Evolutionary conservation across 2,888 invertebrate species (phyloP), one percentile per base, ranked within the genome.

Genomic region (Himalopsyche tibetana): DNA sequence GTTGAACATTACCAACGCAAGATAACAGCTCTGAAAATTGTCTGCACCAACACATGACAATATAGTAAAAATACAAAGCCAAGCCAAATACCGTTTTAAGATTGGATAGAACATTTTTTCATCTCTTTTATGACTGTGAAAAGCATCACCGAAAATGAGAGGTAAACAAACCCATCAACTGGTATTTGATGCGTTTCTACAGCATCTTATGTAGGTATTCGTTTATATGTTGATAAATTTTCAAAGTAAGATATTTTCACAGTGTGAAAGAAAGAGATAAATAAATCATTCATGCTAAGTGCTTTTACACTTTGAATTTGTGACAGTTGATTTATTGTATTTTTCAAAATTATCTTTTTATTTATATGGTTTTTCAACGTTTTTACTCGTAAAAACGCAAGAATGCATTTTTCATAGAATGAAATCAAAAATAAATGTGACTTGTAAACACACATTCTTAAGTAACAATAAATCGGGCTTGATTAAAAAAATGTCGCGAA

Each of bases 281-380:
- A 85, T 85, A 82, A 84, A 82, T 81, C 84, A 84, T 84, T 85
- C 19, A 36, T 45, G 84, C 12, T 85, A 81, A 81, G 84, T 74
- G 84, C 80, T 84, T 63, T 19, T 63, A 63, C 6, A 28, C n/a
- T 4, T 19, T 63, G 12, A 81, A 38, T n/a, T 19, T n/a, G 45
- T 45, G 12, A 81, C 12, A 55, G 42, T 51, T 51, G 81, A 4
- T 81, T 28, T 81, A 17, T 2, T 2, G n/a, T 40, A 81, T 51
- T 17, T 28, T 82, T 80, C 8, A 80, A 80, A 80, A 40, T 38
- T 28, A 79, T 28, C n/a, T 56, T 56, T 56, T 56, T 17, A 55
- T 40, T 6, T 19, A n/a, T 17, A 3, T n/a, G 56, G 3, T n/a
- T 11, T 45, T 45, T n/a, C 11, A 56, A 56, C n/a, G 56, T 56